Conservation (phyloP, 2,888 invertebrate genomes). For the Agrenia bidenticulata region DNA sequence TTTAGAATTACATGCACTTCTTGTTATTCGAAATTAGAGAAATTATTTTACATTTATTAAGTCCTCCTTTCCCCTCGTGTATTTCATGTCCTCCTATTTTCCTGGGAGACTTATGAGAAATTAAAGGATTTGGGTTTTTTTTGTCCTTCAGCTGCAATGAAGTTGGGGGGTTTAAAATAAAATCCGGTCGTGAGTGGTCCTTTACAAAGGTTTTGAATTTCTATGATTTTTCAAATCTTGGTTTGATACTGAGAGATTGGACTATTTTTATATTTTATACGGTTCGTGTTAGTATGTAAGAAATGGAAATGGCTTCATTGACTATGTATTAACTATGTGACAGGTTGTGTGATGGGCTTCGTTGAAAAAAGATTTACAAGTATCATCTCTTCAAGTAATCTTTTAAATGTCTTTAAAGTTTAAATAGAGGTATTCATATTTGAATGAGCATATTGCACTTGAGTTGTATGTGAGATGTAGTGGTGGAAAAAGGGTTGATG, state of each 20-base stretch:
- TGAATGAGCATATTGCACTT: too few relatives aligned
- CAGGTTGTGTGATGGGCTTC: neutral
- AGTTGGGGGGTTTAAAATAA: neutral
- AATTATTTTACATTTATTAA: slow-evolving; percentile 2
- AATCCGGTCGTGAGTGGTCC: slow-evolving; percentile 21
- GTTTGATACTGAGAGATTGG: neutral
- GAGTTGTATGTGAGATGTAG: too few relatives aligned
- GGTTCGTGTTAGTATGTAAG: too few relatives aligned
- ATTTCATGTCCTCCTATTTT: too few relatives aligned
- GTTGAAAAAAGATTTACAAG: neutral
- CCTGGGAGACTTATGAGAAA: neutral
- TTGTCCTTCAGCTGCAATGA: neutral
- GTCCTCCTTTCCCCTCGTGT: neutral
- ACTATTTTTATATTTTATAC: neutral
- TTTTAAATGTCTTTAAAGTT: too few relatives aligned
- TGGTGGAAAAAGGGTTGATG: too few relatives aligned
- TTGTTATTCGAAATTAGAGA: neutral
- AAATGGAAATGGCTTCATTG: too few relatives aligned
- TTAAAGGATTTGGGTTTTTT: slow-evolving; percentile 6
- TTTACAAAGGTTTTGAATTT: slow-evolving; percentile 14
- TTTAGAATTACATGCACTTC: neutral
- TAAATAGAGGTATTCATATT: too few relatives aligned
- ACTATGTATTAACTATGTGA: too few relatives aligned
- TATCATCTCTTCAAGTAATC: neutral
- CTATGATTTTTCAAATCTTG: neutral